A percentile compares a stretch with the other conserved stretches of the same genome.
Evolutionary conservation across 2,888 invertebrate genomes (phyloP).

Genomic region (Drosophila demipolita): DNA sequence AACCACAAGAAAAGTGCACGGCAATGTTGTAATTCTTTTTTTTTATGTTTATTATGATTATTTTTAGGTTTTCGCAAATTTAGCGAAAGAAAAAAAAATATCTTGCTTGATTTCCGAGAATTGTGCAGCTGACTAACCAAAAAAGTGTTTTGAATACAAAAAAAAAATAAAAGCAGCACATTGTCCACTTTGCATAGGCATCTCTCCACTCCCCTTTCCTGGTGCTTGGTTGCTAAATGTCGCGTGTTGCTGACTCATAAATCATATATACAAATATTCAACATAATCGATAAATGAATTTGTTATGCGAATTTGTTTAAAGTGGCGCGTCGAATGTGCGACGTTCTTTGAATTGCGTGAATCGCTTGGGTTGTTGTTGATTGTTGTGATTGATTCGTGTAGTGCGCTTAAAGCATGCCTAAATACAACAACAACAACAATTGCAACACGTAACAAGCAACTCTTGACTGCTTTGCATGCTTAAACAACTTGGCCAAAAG

Average conservation of each 20-base stretch:
- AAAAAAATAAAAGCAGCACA: slow-evolving; percentile 60
- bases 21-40: slow-evolving; percentile 60
- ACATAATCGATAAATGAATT: slow-evolving; percentile 73
- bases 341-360: slow-evolving; percentile 1
- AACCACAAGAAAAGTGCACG: slow-evolving; percentile 66
- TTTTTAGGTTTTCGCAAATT: slow-evolving; percentile 52
- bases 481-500: slow-evolving; percentile 57
- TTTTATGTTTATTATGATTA: slow-evolving; percentile 29
- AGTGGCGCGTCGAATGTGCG: slow-evolving; percentile 69
- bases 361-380: slow-evolving; percentile 10
- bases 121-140: slow-evolving; percentile 58
- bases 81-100: slow-evolving; percentile 59
- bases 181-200: slow-evolving; percentile 32
- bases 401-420: slow-evolving; percentile 47
- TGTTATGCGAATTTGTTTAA: slow-evolving; percentile 79
- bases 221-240: slow-evolving; percentile 36
- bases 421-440: slow-evolving; percentile 48
- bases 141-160: slow-evolving; percentile 36
- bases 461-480: slow-evolving; percentile 64
- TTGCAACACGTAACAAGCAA: slow-evolving; percentile 37
- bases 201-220: background rate
- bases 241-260: slow-evolving; percentile 78
- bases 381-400: slow-evolving; percentile 70
- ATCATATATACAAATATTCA: slow-evolving; percentile 54
- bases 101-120: slow-evolving; percentile 57